These are phyloP conservation scores for Barnardius zonarius DNA, from an alignment of 2,113 vertebrate genomes.

Conservation along the genomic window DNA sequence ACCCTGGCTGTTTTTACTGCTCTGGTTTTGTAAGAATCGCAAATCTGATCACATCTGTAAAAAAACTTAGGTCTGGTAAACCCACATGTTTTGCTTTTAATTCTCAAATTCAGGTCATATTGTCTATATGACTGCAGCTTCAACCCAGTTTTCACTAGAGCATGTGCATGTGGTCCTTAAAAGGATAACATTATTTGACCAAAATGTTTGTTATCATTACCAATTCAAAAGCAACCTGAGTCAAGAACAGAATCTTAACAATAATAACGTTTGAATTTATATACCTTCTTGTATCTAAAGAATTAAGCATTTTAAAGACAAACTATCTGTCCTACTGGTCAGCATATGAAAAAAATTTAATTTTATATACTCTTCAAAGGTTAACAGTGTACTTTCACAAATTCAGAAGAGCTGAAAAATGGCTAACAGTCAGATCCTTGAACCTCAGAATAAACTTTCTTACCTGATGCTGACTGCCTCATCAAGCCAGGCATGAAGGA, in stretches of 20 bases:
- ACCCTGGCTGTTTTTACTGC: neutral
- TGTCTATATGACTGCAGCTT: neutral
- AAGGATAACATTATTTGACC: neutral
- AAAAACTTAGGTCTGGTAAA: neutral
- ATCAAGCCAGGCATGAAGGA: conserved; percentile 84
- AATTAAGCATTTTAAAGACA: neutral
- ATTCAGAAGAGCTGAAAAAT: neutral
- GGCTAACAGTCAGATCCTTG: neutral
- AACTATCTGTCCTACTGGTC: neutral
- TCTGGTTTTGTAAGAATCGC: neutral
- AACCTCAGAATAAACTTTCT: conserved; percentile 65
- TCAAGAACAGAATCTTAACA: neutral
- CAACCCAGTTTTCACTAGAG: neutral
- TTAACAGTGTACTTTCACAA: neutral
- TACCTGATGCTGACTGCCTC: conserved; percentile 86
- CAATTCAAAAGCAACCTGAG: neutral
- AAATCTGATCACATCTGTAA: neutral
- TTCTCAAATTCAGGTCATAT: neutral
- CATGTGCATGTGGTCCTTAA: neutral
- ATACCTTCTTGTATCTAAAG: neutral
- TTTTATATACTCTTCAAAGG: neutral
- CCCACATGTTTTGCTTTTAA: neutral
- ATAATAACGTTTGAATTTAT: neutral
- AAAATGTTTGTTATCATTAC: neutral
- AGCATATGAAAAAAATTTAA: neutral